phyloP scores from a whole-genome alignment of 2,888 invertebrate species.

The Hanleya hanleyi region DNA sequence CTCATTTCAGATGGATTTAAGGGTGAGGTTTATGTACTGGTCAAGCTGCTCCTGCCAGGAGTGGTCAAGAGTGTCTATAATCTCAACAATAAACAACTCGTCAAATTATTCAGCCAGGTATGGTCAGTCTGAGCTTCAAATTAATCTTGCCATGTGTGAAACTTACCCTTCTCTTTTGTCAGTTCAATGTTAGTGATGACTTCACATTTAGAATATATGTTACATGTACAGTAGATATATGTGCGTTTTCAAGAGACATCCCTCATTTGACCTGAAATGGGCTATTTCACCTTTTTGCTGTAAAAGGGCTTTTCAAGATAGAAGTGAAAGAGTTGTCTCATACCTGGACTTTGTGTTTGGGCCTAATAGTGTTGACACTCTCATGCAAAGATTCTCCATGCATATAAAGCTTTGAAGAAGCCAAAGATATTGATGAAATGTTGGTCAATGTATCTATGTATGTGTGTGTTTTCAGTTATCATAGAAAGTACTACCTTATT shows the following conservation, averaged over 20 bases:
- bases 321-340: background rate
- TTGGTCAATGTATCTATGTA: no score
- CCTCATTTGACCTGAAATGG: no score
- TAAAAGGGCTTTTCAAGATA: no score
- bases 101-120: slow-evolving; percentile 87
- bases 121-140: slow-evolving; percentile 3
- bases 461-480: no score
- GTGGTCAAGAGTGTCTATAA: slow-evolving; percentile 91
- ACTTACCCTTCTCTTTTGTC: background rate
- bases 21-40: slow-evolving; percentile 86
- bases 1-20: slow-evolving; percentile 80
- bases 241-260: no score
- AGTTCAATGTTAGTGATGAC: background rate
- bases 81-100: slow-evolving; percentile 91
- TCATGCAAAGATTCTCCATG: background rate
- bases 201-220: no score
- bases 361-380: background rate
- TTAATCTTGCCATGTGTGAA: no score
- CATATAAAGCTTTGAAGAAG: background rate
- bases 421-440: background rate
- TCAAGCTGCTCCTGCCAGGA: slow-evolving; percentile 87
- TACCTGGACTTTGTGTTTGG: background rate
- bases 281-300: no score
- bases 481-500: no score
- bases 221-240: no score